Evolutionary conservation across 1,140 invertebrate species (phyloP), one percentile per base, ranked within the genome.

Genomic region (Solen grandis): DNA sequence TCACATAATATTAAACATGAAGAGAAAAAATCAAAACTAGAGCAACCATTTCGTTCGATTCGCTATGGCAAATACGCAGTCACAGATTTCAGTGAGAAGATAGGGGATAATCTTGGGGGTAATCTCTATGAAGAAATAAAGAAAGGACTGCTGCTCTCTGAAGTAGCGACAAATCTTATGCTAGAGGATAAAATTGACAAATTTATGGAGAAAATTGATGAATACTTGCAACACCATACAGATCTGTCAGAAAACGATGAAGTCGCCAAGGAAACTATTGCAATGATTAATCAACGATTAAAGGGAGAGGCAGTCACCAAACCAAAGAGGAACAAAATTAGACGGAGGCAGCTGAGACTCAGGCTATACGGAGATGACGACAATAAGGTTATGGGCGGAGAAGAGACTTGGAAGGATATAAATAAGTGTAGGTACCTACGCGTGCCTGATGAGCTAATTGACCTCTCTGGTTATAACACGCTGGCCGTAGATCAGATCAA

Each of bases 401-500:
- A 76, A 52, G 62, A 3, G 14, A 31, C 10, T 31, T 27, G 65
- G 14, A 29, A 63, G n/a, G 74, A 76, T 29, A 63, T 63, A 46
- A 63, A 62, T 29, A 76, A 76, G 29, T 35, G 36, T 27, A 27
- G 74, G 1, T 76, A 57, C 54, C 38, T 76, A 2, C 41, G 74
- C 5, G 0, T 5, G 31, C 35, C 54, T 8, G 74, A 76, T 31
- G 50, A 76, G 25, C 2, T 66, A 0, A n/a, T 76, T 41, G 74
- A 66, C 25, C 54, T 25, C 10, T 35, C 74, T 2, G 33, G 52
- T 29, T 38, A 66, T 0, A 63, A 76, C 22, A 76, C 74, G 1
- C 33, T 76, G 14, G 74, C 66, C 19, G 50, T 76, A n/a, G 74
- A 76, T 76, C 74, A 76, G 25, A 76, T 76, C 60, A 76, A 66